Base-by-base conservation (phyloP, 2,797 vertebrate species). In the Sebastes alutus region DNA sequence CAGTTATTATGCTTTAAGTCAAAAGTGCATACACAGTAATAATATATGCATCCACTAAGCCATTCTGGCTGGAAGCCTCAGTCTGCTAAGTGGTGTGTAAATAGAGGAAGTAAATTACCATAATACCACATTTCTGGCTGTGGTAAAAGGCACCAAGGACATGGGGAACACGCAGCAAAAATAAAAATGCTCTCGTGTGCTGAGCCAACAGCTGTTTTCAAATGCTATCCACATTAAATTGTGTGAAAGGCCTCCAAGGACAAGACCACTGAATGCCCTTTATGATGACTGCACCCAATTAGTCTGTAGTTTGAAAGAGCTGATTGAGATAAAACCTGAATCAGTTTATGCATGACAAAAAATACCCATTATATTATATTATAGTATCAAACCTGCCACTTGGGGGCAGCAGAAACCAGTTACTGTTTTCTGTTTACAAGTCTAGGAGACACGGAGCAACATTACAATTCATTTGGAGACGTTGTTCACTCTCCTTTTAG, bases 71-170 rank as follows among this genome's bases (percentile, higher is more conserved):
- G 38, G 33, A 18, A 78, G 81, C 76, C 74, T 71, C 30, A 64
- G 54, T 71, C 75, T 72, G 75, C 78, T 82, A 87, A 89, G 80
- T 89, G 83, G 66, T 80, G 72, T 84, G 88, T 76, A 90, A 87
- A 90, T 38, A 88, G 42, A 88, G 75, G 87, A 86, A 77, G 69
- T 70, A 72, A 78, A 92, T 92, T 83, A 91, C 56, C 86, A 92
- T 87, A 86, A 88, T 79, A 59, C 67, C 75, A 76, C 27, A 23
- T 84, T 85, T 84, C 55, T 77, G 65, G 75, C 54, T 33, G 65
- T 72, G 49, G 54, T 68, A 75, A 78, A 88, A 78, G 18, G 63
- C 77, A 79, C 33, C 74, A 81, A 83, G 72, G 73, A 84, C 77
- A 83, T 4, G 3, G 27, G 27, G 83, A 75, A 71, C 67, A 62